Base-by-base conservation (phyloP, 2,113 vertebrate genomes). In the Ciconia boyciana region DNA sequence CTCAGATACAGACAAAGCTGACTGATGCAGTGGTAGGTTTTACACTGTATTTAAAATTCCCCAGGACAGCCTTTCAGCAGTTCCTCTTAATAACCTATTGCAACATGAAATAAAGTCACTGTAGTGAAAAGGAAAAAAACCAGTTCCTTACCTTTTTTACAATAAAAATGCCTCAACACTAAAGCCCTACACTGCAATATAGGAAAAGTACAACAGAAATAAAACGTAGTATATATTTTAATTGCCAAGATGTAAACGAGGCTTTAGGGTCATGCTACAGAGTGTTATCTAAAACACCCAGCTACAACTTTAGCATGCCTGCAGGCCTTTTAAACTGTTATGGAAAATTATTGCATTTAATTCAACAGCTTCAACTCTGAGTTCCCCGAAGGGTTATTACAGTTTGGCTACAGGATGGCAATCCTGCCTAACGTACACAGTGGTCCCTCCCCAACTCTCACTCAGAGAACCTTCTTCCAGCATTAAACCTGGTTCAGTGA, bases 201-300 rank as follows among this genome's bases (percentile, higher is more conserved):
- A 78, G 80, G 13, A 60, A 36, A 68, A 93, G 36, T 32, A 89
- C 68, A 66, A 92, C 61, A 93, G 85, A 92, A 75, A 91, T 75
- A 92, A 90, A 95, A 87, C 29, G 52, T 49, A 65, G 62, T 81
- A 95, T 95, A 69, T 92, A 93, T 96, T 98, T 98, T 97, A 98
- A 98, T 97, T 97, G 96, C 58, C 80, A 95, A 96, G 93, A 97
- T 94, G 78, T 90, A 98, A 97, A 98, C 29, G 80, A 97, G 94
- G 62, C 94, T 97, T 98, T 91, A 88, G 97, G 91, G 96, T 97
- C 95, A 97, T 54, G 92, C 94, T 97, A 94, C 62, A 75, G 86
- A 97, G 84, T 77, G 90, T 96, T 96, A 97, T 93, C 95, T 97
- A 95, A 96, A 97, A 95, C 75, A 97, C 64, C 43, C 87, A 94